These are phyloP conservation scores for Sminthurides bifidus DNA, from an alignment of 1,140 invertebrate species.

Conservation along the genomic window DNA sequence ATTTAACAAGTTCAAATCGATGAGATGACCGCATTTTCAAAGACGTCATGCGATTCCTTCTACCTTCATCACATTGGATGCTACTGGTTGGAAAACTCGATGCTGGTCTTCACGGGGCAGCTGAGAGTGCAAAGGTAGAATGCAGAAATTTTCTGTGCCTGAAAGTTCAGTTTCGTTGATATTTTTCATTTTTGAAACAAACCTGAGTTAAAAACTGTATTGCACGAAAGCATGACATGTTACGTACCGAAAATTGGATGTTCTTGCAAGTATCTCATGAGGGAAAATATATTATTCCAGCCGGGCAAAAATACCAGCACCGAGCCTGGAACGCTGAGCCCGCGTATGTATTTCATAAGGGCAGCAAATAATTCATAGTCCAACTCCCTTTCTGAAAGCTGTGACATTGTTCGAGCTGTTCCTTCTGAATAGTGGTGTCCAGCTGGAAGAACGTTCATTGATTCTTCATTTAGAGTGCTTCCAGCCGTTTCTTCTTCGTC, in stretches of 20 bases:
- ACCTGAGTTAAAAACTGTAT: neutral
- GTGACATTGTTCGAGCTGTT: constrained; percentile 58
- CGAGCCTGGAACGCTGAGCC: constrained; percentile 61
- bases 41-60: constrained; percentile 12
- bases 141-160: constrained; percentile 49
- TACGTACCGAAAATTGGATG: constrained; percentile 57
- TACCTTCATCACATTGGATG: constrained; percentile 56
- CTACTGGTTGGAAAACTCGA: constrained; percentile 68
- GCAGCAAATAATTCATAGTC: constrained; percentile 84
- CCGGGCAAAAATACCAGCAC: constrained; percentile 86
- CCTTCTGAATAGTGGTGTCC: constrained; percentile 43
- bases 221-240: neutral
- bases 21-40: neutral
- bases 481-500: constrained; percentile 55
- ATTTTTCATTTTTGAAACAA: too few relatives aligned
- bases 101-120: constrained; percentile 80
- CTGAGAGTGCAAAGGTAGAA: constrained; percentile 81
- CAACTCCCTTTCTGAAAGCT: constrained; percentile 76
- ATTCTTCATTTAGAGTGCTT: constrained; percentile 35
- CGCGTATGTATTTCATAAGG: constrained; percentile 62
- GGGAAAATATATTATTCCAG: constrained; percentile 85
- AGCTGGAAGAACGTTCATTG: constrained; percentile 54
- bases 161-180: too few relatives aligned
- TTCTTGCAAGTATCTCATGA: constrained; percentile 71
- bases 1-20: neutral